These are phyloP conservation scores for Trichomalopsis sarcophagae DNA, from an alignment of 1,140 invertebrate species.

Conservation along the genomic window DNA sequence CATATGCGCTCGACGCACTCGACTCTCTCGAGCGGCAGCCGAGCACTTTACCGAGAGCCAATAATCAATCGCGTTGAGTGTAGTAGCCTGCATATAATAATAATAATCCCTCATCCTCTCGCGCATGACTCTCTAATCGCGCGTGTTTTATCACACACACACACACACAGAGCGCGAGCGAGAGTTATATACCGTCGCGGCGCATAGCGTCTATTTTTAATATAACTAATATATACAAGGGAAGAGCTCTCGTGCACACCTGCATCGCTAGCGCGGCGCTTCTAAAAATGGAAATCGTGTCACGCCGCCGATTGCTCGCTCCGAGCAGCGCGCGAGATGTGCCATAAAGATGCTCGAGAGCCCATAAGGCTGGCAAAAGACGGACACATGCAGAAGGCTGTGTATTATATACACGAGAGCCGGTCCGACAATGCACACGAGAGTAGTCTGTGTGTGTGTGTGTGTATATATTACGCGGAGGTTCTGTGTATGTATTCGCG, in stretches of 20 bases:
- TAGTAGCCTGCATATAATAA: not conserved
- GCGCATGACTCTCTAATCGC: not conserved
- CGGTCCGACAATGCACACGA: not conserved
- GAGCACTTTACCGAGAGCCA: not conserved
- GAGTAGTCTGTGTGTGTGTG: not conserved
- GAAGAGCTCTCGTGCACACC: no score
- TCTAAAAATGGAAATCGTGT: constrained; percentile 70
- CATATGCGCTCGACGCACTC: not conserved
- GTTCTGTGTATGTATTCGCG: not conserved
- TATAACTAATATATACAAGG: not conserved
- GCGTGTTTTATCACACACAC: not conserved
- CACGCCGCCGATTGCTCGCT: constrained; percentile 43
- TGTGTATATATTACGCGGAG: not conserved
- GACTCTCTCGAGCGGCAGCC: not conserved
- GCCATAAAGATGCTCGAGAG: constrained; percentile 19
- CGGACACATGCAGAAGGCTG: not conserved
- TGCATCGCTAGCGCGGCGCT: constrained; percentile 12
- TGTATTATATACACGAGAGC: no score
- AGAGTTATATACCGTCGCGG: not conserved
- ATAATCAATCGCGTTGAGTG: not conserved
- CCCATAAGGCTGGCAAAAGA: not conserved
- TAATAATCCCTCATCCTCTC: not conserved
- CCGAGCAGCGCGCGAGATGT: not conserved
- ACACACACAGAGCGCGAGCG: no score
- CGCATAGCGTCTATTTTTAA: constrained; percentile 2